phyloP scores from a whole-genome alignment of 2,113 vertebrate species.

The Heteronetta atricapilla region DNA sequence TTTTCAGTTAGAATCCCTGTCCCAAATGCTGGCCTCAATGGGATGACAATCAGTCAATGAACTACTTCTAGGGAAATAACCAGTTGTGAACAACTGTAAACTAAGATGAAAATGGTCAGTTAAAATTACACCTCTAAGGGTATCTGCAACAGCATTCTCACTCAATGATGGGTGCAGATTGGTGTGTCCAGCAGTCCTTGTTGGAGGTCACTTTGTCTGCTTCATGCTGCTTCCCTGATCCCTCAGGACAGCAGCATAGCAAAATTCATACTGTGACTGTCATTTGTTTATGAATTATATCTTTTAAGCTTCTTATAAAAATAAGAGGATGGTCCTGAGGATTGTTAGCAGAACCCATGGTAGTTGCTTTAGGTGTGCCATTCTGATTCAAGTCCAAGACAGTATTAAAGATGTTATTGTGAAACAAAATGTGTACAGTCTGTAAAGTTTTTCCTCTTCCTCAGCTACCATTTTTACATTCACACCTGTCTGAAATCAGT shows the following conservation, averaged over 20 bases:
- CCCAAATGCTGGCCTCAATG: background rate
- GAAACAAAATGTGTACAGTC: background rate
- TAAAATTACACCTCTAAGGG: background rate
- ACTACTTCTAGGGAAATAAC: background rate
- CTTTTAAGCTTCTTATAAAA: background rate
- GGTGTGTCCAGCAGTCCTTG: background rate
- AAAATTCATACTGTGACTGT: background rate
- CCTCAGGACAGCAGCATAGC: background rate
- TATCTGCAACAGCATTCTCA: background rate
- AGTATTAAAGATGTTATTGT: background rate
- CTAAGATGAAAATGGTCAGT: background rate
- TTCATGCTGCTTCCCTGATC: background rate
- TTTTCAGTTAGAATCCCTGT: background rate
- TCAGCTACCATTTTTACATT: background rate
- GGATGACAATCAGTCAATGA: background rate
- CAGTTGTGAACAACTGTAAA: background rate
- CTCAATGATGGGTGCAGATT: background rate
- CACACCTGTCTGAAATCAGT: background rate
- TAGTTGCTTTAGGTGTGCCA: background rate
- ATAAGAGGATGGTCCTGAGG: background rate
- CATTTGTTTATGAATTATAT: background rate
- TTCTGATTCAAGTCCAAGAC: background rate
- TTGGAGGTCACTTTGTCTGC: background rate
- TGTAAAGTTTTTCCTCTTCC: background rate
- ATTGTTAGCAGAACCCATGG: background rate